Percentiles rank a stretch among this genome's conserved stretches.
phyloP scores from a whole-genome alignment of 2,888 invertebrate genomes.

The Automeris io region DNA sequence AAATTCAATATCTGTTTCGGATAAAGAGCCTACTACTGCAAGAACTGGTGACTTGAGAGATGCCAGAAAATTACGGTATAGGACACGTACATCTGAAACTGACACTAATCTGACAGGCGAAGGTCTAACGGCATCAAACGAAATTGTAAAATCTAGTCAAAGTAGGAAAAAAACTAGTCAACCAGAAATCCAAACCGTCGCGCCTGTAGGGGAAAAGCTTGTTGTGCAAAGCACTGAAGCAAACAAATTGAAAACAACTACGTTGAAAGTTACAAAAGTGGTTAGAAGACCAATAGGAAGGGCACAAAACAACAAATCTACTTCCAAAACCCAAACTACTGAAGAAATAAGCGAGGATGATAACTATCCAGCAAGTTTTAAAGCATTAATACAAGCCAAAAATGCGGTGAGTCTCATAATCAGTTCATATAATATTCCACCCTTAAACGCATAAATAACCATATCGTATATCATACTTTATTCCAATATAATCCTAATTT shows the following conservation, averaged over 20 bases:
- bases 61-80: slow-evolving; percentile 54
- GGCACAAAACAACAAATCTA: slow-evolving; percentile 35
- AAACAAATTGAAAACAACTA: slow-evolving; percentile 36
- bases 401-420: slow-evolving; percentile 63
- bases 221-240: slow-evolving; percentile 43
- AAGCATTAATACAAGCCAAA: slow-evolving; percentile 80
- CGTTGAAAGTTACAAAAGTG: slow-evolving; percentile 44
- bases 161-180: slow-evolving; percentile 56
- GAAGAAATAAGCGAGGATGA: slow-evolving; percentile 79
- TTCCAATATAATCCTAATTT: not conserved
- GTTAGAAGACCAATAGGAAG: slow-evolving; percentile 46
- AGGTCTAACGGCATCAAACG: slow-evolving; percentile 42
- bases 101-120: slow-evolving; percentile 62
- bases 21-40: slow-evolving; percentile 50
- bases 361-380: slow-evolving; percentile 81
- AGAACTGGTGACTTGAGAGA: slow-evolving; percentile 45
- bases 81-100: slow-evolving; percentile 47
- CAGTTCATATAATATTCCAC: slow-evolving; percentile 5
- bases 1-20: slow-evolving; percentile 44
- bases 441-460: not conserved
- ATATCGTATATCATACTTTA: not conserved
- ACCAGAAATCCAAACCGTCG: slow-evolving; percentile 34
- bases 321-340: slow-evolving; percentile 29
- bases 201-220: slow-evolving; percentile 32
- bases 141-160: slow-evolving; percentile 59